phyloP scores from a whole-genome alignment of 2,888 invertebrate genomes.

The Tiliacea aurago region DNA sequence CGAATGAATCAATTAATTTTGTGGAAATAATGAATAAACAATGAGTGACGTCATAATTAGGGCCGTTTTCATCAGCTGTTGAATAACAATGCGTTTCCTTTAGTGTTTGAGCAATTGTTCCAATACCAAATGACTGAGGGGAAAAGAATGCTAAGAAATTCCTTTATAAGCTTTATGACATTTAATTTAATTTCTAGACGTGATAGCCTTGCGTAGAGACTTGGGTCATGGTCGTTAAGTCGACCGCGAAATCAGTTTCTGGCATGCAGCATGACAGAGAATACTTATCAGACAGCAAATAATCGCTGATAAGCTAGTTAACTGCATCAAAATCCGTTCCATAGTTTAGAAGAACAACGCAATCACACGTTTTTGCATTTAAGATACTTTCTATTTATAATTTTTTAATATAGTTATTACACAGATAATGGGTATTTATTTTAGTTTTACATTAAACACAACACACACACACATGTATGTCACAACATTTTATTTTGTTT shows the following conservation, averaged over 20 bases:
- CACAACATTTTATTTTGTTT: too few species aligned
- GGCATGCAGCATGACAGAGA: background rate
- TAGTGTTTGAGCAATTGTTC: constrained; percentile 47
- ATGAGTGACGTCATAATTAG: constrained; percentile 53
- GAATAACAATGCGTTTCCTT: constrained; percentile 50
- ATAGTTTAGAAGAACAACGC: too few species aligned
- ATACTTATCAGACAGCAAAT: background rate
- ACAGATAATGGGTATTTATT: too few species aligned
- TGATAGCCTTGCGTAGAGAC: background rate
- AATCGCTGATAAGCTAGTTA: background rate
- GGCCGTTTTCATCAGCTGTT: constrained; percentile 35
- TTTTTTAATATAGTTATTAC: too few species aligned
- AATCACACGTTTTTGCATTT: too few species aligned
- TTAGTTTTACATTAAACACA: too few species aligned
- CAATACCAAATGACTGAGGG: constrained; percentile 14
- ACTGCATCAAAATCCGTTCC: too few species aligned
- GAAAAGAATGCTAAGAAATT: constrained; percentile 27
- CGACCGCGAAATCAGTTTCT: background rate
- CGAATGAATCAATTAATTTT: constrained; percentile 55
- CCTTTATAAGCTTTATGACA: background rate
- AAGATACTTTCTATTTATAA: too few species aligned
- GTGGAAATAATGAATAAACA: constrained; percentile 54
- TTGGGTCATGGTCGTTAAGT: background rate
- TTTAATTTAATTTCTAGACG: background rate
- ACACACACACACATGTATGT: too few species aligned